These are phyloP conservation scores for Chloropsis hardwickii DNA, from an alignment of 2,113 vertebrate genomes.

Conservation along the genomic window DNA sequence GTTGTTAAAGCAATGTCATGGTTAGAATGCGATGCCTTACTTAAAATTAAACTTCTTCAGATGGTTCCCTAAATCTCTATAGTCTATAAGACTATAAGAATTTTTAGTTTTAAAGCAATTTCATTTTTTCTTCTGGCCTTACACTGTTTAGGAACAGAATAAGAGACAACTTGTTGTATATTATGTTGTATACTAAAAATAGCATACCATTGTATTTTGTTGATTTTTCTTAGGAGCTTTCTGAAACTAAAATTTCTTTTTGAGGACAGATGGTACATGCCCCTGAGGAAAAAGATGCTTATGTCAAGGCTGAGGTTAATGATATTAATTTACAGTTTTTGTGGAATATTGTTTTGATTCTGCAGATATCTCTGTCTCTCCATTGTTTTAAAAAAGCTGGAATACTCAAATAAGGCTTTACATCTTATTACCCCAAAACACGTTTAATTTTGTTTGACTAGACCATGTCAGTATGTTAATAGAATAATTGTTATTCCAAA, in stretches of 20 bases:
- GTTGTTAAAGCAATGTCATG: background rate
- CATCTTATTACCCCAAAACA: slow-evolving; percentile 41
- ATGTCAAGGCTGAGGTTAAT: slow-evolving; percentile 9
- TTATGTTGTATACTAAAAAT: background rate
- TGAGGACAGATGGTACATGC: background rate
- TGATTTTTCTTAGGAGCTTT: background rate
- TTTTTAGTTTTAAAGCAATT: background rate
- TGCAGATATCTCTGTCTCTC: background rate
- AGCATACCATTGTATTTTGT: background rate
- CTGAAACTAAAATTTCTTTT: slow-evolving; percentile 3
- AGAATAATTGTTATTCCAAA: slow-evolving; percentile 57
- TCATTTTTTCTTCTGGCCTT: background rate
- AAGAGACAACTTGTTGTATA: background rate
- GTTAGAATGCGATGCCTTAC: background rate
- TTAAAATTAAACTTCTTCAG: background rate
- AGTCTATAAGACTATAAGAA: background rate
- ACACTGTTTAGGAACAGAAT: background rate
- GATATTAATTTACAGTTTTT: slow-evolving; percentile 27
- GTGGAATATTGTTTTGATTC: background rate
- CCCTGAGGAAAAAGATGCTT: slow-evolving; percentile 14
- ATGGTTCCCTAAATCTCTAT: background rate
- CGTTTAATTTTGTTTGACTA: slow-evolving; percentile 52
- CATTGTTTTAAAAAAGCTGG: background rate
- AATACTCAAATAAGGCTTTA: slow-evolving; percentile 16
- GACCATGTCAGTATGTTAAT: slow-evolving; percentile 45